Conservation (phyloP, 2,113 vertebrate species). For the Spilogale gracilis region DNA sequence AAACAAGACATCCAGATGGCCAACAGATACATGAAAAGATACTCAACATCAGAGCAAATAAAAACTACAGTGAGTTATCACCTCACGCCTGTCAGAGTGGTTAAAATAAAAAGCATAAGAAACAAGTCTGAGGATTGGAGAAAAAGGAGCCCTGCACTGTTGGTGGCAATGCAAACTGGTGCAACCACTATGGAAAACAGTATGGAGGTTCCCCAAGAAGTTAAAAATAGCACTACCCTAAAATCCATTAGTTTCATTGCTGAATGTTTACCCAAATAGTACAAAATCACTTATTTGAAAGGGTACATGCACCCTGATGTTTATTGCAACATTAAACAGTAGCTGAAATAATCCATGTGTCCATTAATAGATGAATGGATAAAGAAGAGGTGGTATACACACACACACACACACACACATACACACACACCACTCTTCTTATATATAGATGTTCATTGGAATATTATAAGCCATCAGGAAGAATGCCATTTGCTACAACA, state of each 20-base stretch:
- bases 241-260: neutral
- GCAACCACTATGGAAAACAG: neutral
- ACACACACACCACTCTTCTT: no score
- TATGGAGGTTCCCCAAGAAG: neutral
- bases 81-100: neutral
- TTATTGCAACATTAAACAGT: neutral
- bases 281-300: neutral
- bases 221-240: neutral
- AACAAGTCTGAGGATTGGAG: neutral
- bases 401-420: no score
- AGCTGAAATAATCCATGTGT: neutral
- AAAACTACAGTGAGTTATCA: neutral
- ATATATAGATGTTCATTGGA: no score
- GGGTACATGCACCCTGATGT: neutral
- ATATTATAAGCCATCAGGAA: neutral
- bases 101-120: neutral
- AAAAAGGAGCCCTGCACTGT: neutral
- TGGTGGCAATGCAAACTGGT: neutral
- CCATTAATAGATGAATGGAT: neutral
- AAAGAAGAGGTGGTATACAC: neutral
- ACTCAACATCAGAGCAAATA: neutral
- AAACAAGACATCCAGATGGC: neutral
- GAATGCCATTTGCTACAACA: neutral
- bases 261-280: neutral
- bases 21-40: neutral